These are phyloP conservation scores for Pristionchus japonicus DNA, from an alignment of 2,888 invertebrate genomes.

Conservation along the genomic window DNA sequence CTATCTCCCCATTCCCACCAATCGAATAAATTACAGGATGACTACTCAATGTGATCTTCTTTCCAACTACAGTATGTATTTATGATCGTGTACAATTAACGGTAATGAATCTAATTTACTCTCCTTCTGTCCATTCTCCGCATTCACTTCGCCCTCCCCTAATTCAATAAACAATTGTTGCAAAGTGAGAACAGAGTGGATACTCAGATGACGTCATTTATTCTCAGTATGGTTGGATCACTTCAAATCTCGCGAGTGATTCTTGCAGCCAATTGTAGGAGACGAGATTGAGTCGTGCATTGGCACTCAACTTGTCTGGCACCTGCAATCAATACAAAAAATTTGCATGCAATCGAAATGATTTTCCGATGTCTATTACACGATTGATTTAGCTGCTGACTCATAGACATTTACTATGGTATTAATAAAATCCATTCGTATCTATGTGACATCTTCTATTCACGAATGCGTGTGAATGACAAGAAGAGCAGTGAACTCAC, in stretches of 20 bases:
- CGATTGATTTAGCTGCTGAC: not conserved
- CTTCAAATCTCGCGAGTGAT: constrained; percentile 13
- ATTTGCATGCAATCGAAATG: not conserved
- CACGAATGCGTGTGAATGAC: not conserved
- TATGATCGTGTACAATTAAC: constrained; percentile 23
- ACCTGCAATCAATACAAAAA: constrained; percentile 1
- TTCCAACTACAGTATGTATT: not conserved
- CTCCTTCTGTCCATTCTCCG: not conserved
- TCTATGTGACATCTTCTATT: not conserved
- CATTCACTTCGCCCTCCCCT: not conserved
- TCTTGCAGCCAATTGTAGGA: constrained; percentile 32
- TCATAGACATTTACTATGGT: not conserved
- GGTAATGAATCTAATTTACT: constrained; percentile 16
- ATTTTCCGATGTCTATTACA: too few relatives aligned
- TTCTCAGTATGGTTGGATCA: constrained; percentile 7
- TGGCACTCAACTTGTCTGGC: not conserved
- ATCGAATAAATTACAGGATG: not conserved
- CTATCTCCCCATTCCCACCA: not conserved
- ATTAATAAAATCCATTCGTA: not conserved
- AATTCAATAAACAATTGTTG: constrained; percentile 28
- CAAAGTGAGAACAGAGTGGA: not conserved
- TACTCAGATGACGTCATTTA: not conserved
- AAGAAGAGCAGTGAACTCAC: constrained; percentile 21
- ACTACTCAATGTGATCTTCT: constrained; percentile 14
- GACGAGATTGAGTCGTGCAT: constrained; percentile 27